Evolutionary conservation across 2,797 vertebrate genomes (phyloP), one percentile per base, ranked within the genome.

Genomic region (Holocentrus rufus): DNA sequence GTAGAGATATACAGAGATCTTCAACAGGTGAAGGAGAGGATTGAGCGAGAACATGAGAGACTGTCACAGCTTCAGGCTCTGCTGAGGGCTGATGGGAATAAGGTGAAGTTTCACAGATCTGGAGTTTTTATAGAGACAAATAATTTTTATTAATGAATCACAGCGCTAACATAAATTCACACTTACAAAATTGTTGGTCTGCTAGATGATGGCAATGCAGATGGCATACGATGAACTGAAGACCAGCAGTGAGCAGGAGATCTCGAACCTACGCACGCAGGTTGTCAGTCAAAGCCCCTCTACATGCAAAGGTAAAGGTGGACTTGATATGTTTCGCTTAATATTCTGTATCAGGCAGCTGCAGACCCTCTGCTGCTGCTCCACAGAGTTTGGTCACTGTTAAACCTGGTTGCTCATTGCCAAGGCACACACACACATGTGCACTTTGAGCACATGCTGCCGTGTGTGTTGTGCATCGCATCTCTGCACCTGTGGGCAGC

Each of bases 1-100:
- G 55, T 87, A 95, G 93, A 90, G 50, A 85, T 95, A 46, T 91
- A 90, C 89, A 89, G 88, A 83, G 84, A 80, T 76, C 92, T 97
- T 84, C 91, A 93, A 78, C 87, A 81, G 67, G 89, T 95, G 86
- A 92, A 92, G 31, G 80, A 27, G 55, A 92, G 83, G 75, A 93
- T 96, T 82, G 85, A 89, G 73, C 90, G 92, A 74, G 95, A 96
- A 79, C 94, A 93, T 57, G 79, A 60, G 65, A 92, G 81, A 50
- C 93, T 96, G 59, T 88, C 88, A 34, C 84, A 87, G 72, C 94
- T 95, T 77, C 94, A 95, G 69, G 64, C 73, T 55, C 83, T 83
- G 76, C 79, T 96, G 57, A 87, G 68, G 75, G 84, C 85, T 3
- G 92, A 95, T 2, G 86, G 64, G 55, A 83, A 88, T 84, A 89